Percentiles rank a stretch among this genome's conserved stretches.
Evolutionary conservation across 1,140 invertebrate species (phyloP).

Genomic region (Acarapis woodi): DNA sequence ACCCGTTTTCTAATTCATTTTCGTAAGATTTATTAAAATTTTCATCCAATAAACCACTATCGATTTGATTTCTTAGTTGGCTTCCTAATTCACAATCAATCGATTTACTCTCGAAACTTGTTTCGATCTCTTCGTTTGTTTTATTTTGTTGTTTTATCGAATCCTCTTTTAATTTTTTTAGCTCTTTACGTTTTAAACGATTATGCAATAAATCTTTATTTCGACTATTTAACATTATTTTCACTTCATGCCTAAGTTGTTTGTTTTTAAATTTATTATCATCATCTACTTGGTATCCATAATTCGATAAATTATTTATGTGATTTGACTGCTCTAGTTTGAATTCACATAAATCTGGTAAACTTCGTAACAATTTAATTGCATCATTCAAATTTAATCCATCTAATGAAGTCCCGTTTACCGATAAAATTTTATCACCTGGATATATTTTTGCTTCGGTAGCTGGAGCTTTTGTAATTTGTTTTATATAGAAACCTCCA

Average conservation of each 20-base stretch:
- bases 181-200: no score
- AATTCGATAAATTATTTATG: neutral
- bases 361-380: neutral
- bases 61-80: no score
- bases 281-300: neutral
- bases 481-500: neutral
- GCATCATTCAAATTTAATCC: neutral
- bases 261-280: neutral
- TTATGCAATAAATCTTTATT: no score
- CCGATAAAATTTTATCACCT: neutral
- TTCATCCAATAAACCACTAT: no score
- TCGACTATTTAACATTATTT: neutral
- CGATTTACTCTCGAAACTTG: no score
- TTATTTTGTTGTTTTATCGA: no score
- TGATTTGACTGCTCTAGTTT: neutral
- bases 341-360: neutral
- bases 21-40: no score
- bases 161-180: no score
- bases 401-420: neutral
- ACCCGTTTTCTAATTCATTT: no score
- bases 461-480: conserved; percentile 1
- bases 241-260: neutral
- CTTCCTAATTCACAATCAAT: no score
- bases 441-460: neutral
- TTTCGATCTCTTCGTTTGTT: no score